A percentile compares a stretch with the other conserved stretches of the same genome.
Evolutionary conservation across 2,113 vertebrate species (phyloP).

Genomic region (Fulica atra): DNA sequence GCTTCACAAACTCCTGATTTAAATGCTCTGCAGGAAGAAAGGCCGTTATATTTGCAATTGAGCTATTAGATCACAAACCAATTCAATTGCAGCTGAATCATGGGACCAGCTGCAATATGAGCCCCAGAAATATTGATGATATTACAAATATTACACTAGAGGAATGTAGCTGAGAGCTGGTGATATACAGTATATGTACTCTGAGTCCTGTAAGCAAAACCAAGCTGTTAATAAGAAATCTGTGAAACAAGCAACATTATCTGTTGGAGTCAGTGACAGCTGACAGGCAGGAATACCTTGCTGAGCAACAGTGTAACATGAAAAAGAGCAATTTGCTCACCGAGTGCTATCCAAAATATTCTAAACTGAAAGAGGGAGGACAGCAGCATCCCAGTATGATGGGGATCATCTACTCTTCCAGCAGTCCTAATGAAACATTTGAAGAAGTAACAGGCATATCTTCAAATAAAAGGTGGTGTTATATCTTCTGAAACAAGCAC

Average conservation of each 20-base stretch:
- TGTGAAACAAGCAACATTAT: slow-evolving; percentile 23
- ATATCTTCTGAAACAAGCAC: background rate
- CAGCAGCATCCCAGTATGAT: background rate
- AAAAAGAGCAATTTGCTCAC: slow-evolving; percentile 7
- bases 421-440: background rate
- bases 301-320: background rate
- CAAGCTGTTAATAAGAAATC: slow-evolving; percentile 44
- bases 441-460: background rate
- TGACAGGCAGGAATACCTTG: slow-evolving; percentile 39
- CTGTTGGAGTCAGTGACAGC: slow-evolving; percentile 4
- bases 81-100: slow-evolving; percentile 53
- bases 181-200: background rate
- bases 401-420: background rate
- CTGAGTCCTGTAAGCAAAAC: slow-evolving; percentile 25
- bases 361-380: background rate
- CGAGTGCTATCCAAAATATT: background rate
- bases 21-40: background rate
- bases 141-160: slow-evolving; percentile 49
- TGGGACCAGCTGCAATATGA: slow-evolving; percentile 44
- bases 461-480: background rate
- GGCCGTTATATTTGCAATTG: slow-evolving; percentile 1
- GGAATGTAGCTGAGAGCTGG: background rate
- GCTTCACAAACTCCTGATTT: slow-evolving; percentile 21
- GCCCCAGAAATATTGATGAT: slow-evolving; percentile 46
- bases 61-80: slow-evolving; percentile 33